These are phyloP conservation scores for Uromys caudimaculatus DNA, from an alignment of 2,797 vertebrate species.

Conservation along the genomic window DNA sequence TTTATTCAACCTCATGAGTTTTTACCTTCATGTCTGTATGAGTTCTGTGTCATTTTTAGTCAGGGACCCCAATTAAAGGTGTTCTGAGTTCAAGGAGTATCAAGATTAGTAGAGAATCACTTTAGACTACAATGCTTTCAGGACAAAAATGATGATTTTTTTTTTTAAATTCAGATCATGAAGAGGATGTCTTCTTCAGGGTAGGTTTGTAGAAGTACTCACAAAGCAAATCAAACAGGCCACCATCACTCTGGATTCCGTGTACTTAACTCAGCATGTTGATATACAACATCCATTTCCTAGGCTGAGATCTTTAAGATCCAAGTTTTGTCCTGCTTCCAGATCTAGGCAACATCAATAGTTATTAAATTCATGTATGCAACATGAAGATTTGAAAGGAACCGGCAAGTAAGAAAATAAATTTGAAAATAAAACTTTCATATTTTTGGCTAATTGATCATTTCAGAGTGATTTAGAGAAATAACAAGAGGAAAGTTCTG, in stretches of 20 bases:
- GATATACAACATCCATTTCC: not conserved
- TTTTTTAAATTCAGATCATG: not conserved
- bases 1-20: not conserved
- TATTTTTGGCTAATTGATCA: not conserved
- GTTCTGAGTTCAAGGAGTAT: not conserved
- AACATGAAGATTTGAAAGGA: conserved; percentile 10
- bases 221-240: not conserved
- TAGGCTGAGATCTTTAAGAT: not conserved
- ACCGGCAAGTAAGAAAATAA: not conserved
- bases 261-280: not conserved
- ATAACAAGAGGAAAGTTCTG: not conserved
- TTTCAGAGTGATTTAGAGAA: not conserved
- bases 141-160: not conserved
- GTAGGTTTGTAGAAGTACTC: not conserved
- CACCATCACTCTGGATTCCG: not conserved
- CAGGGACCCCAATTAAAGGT: not conserved
- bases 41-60: not conserved
- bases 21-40: not conserved
- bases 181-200: not conserved
- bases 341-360: not conserved
- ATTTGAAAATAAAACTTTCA: not conserved
- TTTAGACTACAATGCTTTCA: not conserved
- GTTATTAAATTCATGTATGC: not conserved
- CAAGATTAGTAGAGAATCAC: not conserved
- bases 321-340: not conserved